A percentile compares a stretch with the other conserved stretches of the same genome.
Conservation (phyloP, 1,140 invertebrate genomes). For the Spodoptera litura region DNA sequence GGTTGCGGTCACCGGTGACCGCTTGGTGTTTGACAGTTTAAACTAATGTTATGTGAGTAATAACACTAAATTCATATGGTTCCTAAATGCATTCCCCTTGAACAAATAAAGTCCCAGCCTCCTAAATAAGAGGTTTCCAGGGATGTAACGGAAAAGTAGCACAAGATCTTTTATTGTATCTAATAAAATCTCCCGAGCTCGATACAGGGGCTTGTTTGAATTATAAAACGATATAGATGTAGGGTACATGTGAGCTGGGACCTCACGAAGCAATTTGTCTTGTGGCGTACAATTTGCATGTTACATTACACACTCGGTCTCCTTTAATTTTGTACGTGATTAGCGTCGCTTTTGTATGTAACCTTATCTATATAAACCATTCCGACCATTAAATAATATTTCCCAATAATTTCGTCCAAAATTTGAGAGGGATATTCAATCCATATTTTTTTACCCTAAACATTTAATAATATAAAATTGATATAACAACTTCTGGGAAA, state of each 20-base stretch:
- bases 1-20: no score
- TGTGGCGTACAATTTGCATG: conserved; percentile 51
- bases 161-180: conserved; percentile 59
- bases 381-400: background rate
- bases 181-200: conserved; percentile 66
- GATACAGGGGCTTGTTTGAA: conserved; percentile 53
- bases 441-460: background rate
- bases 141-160: conserved; percentile 51
- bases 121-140: conserved; percentile 64
- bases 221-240: conserved; percentile 42
- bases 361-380: no score
- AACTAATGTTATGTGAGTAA: conserved; percentile 21
- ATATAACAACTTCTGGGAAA: conserved; percentile 17
- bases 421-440: background rate
- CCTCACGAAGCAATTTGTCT: conserved; percentile 56
- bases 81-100: conserved; percentile 39
- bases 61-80: background rate
- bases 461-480: background rate
- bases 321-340: conserved; percentile 40
- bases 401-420: background rate
- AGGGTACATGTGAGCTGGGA: conserved; percentile 44
- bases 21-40: no score
- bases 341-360: conserved; percentile 5
- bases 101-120: conserved; percentile 60
- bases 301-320: conserved; percentile 41